phyloP scores from a whole-genome alignment of 2,888 invertebrate genomes.

The Sympetrum striolatum region DNA sequence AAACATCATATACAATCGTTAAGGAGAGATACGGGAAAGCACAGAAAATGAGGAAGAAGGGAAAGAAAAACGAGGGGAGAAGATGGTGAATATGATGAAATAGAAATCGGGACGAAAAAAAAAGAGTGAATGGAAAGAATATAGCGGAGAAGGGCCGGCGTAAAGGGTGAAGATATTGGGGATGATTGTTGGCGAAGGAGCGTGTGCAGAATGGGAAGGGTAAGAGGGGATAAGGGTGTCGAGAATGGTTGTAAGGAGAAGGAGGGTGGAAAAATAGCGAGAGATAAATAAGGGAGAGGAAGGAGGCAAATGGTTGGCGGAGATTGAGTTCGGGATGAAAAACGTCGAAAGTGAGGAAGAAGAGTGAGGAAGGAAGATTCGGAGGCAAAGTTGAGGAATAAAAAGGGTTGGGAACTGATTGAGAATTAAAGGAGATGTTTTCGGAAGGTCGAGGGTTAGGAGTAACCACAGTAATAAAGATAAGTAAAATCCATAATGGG shows the following conservation, averaged over 20 bases:
- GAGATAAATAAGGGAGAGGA: background rate
- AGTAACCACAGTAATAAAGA: too few species aligned
- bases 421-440: background rate
- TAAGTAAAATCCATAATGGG: too few species aligned
- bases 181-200: conserved; percentile 4
- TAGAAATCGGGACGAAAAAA: background rate
- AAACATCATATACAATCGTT: background rate
- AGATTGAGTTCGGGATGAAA: background rate
- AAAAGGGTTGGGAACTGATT: background rate
- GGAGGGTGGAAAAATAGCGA: background rate
- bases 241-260: background rate
- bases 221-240: background rate
- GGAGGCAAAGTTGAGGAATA: background rate
- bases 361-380: background rate
- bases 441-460: too few species aligned
- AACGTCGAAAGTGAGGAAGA: background rate
- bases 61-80: background rate
- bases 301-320: background rate
- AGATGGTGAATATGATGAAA: background rate
- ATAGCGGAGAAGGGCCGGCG: background rate
- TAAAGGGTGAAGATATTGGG: background rate
- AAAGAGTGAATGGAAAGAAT: background rate
- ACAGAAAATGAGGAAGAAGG: background rate
- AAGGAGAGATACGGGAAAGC: background rate
- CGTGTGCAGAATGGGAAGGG: background rate